Percentiles rank a stretch among this genome's conserved stretches.
These are phyloP conservation scores for Probaryconus sp. DNA, from an alignment of 1,140 invertebrate genomes.

Conservation along the genomic window DNA sequence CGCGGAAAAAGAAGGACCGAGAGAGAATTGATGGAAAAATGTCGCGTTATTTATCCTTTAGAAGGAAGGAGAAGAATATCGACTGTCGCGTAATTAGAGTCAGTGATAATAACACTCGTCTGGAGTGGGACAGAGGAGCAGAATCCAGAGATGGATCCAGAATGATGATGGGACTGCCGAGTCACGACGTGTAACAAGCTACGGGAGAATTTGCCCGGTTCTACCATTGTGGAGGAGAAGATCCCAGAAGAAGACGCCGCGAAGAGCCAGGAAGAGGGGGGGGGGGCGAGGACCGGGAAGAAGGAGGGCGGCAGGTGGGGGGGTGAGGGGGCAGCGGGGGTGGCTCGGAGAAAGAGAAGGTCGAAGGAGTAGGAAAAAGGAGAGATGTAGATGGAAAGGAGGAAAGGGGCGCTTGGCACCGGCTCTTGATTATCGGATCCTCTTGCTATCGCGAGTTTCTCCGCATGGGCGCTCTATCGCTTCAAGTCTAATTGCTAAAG, in stretches of 20 bases:
- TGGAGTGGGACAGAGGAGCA: constrained; percentile 28
- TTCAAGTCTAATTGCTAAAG: constrained; percentile 12
- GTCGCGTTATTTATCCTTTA: constrained; percentile 41
- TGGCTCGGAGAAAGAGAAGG: constrained; percentile 14
- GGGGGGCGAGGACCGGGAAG: constrained; percentile 20
- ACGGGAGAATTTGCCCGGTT: constrained; percentile 46
- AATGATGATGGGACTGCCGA: constrained; percentile 68
- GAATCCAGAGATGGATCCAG: constrained; percentile 19
- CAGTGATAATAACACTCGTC: constrained; percentile 34
- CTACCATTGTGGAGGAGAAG: constrained; percentile 58
- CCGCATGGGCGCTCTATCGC: constrained; percentile 10
- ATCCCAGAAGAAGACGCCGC: constrained; percentile 34
- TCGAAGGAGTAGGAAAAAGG: no score
- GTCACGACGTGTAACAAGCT: constrained; percentile 76
- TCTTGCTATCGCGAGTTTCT: background rate
- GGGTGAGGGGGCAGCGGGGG: background rate
- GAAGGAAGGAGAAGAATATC: constrained; percentile 44
- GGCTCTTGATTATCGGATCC: constrained; percentile 24
- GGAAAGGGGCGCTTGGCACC: constrained; percentile 1
- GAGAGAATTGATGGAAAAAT: no score
- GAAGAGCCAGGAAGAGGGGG: constrained; percentile 25
- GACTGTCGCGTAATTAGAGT: constrained; percentile 45
- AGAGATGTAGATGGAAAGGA: background rate
- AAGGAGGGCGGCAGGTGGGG: constrained; percentile 3
- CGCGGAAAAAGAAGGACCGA: no score